Conservation (phyloP, 2,113 vertebrate genomes). For the Mionectes macconnelli region DNA sequence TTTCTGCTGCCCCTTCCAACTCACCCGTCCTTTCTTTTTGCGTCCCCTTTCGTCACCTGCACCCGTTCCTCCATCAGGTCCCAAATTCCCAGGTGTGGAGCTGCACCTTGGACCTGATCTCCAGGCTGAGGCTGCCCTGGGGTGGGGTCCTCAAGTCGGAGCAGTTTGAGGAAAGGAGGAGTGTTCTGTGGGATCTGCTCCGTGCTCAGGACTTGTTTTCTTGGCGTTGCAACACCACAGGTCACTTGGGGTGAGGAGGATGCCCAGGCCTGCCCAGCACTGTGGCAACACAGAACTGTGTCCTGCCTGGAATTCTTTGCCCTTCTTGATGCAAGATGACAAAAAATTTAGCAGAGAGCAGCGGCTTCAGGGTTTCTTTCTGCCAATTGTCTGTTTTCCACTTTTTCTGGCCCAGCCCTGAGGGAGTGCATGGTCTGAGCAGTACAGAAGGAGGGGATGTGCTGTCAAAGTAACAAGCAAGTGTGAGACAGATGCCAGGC, state of each 20-base stretch:
- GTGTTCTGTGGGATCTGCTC: neutral
- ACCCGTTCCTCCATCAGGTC: no score
- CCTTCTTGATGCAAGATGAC: neutral
- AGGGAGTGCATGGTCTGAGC: neutral
- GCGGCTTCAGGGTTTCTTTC: rapidly evolving
- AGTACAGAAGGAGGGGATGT: neutral
- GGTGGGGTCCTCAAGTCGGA: rapidly evolving
- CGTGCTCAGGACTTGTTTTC: neutral
- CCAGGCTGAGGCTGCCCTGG: neutral
- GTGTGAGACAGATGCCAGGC: neutral
- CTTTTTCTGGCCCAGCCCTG: neutral
- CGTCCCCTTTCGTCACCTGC: neutral
- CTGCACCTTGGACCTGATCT: neutral
- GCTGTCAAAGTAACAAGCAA: neutral
- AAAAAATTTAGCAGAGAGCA: neutral
- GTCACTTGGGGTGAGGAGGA: neutral
- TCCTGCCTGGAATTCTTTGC: neutral
- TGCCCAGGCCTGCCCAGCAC: neutral
- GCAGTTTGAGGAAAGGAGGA: neutral
- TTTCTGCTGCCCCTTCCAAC: neutral
- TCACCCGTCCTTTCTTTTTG: neutral
- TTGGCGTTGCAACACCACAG: rapidly evolving
- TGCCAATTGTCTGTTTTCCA: neutral
- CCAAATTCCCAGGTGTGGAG: rapidly evolving
- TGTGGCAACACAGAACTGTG: neutral